Percentiles rank a stretch among this genome's conserved stretches.
phyloP scores from a whole-genome alignment of 2,888 invertebrate genomes.

The Anaspis maculata region DNA sequence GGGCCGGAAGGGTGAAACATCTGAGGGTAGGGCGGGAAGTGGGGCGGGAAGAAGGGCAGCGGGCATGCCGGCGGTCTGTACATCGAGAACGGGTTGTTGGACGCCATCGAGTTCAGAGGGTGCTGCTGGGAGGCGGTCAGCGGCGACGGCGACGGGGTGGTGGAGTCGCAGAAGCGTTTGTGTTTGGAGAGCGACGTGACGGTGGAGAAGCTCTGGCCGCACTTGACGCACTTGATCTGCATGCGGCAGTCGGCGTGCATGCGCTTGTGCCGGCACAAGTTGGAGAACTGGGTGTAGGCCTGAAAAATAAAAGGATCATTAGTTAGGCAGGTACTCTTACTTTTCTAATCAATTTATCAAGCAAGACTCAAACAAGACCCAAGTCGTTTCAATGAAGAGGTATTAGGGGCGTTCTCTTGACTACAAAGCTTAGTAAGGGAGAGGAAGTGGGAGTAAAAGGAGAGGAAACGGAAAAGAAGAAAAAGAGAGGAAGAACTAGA shows the following conservation, averaged over 20 bases:
- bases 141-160: constrained; percentile 44
- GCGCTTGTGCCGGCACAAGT: constrained; percentile 97
- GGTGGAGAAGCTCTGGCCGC: constrained; percentile 87
- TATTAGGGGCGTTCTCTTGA: too few species aligned
- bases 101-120: constrained; percentile 36
- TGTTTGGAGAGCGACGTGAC: constrained; percentile 90
- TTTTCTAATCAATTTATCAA: neutral
- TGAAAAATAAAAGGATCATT: constrained; percentile 39
- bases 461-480: too few species aligned
- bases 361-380: too few species aligned
- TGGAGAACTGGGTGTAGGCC: constrained; percentile 98
- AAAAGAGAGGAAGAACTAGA: neutral
- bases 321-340: constrained; percentile 1
- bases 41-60: constrained; percentile 55
- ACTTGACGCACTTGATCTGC: constrained; percentile 90
- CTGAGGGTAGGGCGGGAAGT: constrained; percentile 44
- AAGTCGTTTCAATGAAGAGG: too few species aligned
- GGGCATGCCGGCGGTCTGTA: constrained; percentile 55
- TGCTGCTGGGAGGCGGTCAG: constrained; percentile 33
- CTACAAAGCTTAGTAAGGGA: too few species aligned
- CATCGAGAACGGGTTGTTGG: constrained; percentile 56
- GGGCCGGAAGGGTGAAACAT: constrained; percentile 41
- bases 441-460: too few species aligned
- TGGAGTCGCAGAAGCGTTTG: constrained; percentile 91
- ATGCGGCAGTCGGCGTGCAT: constrained; percentile 96